Conservation (phyloP, 2,797 vertebrate genomes). For the Manis crassicaudata region DNA sequence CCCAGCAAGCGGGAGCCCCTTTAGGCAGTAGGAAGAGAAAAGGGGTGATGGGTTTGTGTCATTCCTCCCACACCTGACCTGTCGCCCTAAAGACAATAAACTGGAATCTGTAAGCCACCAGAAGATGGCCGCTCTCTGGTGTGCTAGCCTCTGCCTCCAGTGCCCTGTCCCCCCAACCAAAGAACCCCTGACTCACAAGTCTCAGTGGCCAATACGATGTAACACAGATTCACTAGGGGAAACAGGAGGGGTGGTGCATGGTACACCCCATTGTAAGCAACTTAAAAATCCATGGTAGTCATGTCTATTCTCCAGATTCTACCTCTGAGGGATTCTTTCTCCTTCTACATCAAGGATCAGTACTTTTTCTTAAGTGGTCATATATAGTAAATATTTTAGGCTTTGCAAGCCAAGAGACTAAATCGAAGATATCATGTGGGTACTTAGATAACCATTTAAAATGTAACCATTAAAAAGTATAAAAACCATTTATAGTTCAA, state of each 20-base stretch:
- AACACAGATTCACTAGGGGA: neutral
- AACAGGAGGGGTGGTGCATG: accelerated
- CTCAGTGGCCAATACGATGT: neutral
- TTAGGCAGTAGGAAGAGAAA: neutral
- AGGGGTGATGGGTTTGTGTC: neutral
- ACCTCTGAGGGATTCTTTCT: neutral
- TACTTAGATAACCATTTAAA: neutral
- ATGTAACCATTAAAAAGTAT: neutral
- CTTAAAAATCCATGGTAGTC: neutral
- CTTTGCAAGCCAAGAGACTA: neutral
- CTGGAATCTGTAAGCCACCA: neutral
- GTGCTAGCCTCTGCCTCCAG: accelerated
- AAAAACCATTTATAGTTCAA: neutral
- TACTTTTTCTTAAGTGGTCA: neutral
- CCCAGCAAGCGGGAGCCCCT: neutral
- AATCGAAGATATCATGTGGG: neutral
- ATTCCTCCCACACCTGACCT: neutral
- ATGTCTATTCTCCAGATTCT: neutral
- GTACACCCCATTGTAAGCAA: neutral
- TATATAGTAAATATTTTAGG: neutral
- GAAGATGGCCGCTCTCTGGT: neutral
- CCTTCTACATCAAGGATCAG: neutral
- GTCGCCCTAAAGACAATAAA: neutral
- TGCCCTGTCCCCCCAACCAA: neutral
- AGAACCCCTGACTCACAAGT: neutral